Base-by-base conservation (phyloP, 1,140 invertebrate genomes). In the Triops cancriformis region DNA sequence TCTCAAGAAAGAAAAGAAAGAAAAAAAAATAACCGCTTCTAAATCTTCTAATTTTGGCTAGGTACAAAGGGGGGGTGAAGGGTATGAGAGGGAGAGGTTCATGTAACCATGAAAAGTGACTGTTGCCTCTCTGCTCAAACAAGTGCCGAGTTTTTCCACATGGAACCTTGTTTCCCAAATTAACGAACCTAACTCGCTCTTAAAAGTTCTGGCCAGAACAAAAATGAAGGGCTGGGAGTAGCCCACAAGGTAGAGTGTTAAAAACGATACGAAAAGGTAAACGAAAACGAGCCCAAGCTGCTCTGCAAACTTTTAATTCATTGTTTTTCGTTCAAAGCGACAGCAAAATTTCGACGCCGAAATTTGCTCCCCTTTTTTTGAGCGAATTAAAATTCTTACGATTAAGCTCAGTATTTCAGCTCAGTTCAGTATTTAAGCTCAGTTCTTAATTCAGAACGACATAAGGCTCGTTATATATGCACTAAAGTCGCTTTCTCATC, bases 121-220 rank as follows among this genome's bases (percentile, higher is more conserved):
- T 64, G 51, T 64, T 64, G 51, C 51, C 51, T 23, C 51, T 64
- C 51, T n/a, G 51, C n/a, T 64, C 51, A 23, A 64, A 64, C 51
- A 64, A 64, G 51, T 64, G 51, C 51, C 51, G 51, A 64, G n/a
- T 64, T 64, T 64, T 64, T 64, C 3, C 3, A 64, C 51, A 23
- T 64, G 51, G 23, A 64, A 64, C n/a, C 14, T 64, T 64, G 14
- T 64, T 64, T 64, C 14, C 18, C 51, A 64, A 64, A 64, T 64
- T 64, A 64, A 64, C 51, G 23, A 23, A 64, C 51, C 51, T 64
- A 10, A 64, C 14, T 64, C 51, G 2, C 31, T n/a, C 51, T 64
- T 64, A 64, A 64, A 18, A 64, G 23, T 64, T 12, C 51, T 64
- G 7, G 51, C 14, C 51, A 23, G 10, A 64, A 64, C 51, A 0